These are phyloP conservation scores for Spialia ferax DNA, from an alignment of 2,888 invertebrate genomes.

Conservation along the genomic window DNA sequence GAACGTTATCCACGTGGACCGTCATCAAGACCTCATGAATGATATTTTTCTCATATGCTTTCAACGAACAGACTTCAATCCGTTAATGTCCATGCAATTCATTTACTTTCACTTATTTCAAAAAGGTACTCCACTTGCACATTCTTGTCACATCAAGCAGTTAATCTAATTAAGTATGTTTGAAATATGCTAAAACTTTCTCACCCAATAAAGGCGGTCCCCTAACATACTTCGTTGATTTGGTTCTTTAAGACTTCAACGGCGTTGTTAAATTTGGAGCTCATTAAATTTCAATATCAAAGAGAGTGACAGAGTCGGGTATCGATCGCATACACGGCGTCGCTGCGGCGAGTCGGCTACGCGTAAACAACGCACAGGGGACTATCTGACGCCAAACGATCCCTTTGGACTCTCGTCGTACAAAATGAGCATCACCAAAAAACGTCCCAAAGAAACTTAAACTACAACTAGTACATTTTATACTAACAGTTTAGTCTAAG, in stretches of 20 bases:
- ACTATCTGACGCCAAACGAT: conserved; percentile 41
- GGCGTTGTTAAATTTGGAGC: conserved; percentile 62
- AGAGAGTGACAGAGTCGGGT: conserved; percentile 52
- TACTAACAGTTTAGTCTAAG: too few species aligned
- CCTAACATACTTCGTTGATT: conserved; percentile 29
- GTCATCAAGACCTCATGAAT: too few species aligned
- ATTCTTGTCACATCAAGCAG: neutral
- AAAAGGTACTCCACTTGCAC: neutral
- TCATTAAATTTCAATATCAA: conserved; percentile 74
- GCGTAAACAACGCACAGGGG: conserved; percentile 45
- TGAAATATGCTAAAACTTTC: conserved; percentile 27
- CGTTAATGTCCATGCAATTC: too few species aligned
- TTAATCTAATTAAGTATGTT: conserved; percentile 23
- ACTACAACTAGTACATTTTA: neutral
- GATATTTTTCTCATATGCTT: too few species aligned
- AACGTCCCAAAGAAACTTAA: neutral
- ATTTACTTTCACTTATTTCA: neutral
- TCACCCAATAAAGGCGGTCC: conserved; percentile 14
- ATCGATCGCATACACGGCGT: conserved; percentile 60
- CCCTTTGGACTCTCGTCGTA: neutral
- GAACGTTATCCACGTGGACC: too few species aligned
- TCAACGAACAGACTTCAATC: too few species aligned
- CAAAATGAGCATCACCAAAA: neutral
- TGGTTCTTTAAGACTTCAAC: conserved; percentile 27
- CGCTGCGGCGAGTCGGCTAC: conserved; percentile 39